Conservation (phyloP, 2,888 invertebrate genomes). For the Ichneumon xanthorius region DNA sequence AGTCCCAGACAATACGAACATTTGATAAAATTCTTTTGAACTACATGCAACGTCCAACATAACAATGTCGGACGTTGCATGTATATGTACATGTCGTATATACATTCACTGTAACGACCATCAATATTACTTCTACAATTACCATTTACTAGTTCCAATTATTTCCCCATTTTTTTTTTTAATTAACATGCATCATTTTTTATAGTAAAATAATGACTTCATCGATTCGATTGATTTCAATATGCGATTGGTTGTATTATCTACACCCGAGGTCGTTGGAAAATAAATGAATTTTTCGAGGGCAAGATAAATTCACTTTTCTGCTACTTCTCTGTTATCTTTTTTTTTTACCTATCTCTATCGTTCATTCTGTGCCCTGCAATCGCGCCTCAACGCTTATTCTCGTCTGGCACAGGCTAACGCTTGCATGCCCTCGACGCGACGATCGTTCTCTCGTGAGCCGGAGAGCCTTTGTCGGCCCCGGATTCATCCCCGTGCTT, state of each 20-base stretch:
- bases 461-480: constrained; percentile 52
- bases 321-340: neutral
- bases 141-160: too few species aligned
- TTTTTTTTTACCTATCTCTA: constrained; percentile 36
- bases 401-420: constrained; percentile 32
- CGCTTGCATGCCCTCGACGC: constrained; percentile 33
- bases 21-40: neutral
- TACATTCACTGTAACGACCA: too few species aligned
- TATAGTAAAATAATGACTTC: neutral
- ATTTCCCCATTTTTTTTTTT: neutral
- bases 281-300: neutral
- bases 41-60: neutral
- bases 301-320: neutral
- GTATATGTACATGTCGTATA: too few species aligned
- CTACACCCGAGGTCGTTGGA: neutral
- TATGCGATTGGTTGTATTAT: neutral
- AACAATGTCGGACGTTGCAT: too few species aligned
- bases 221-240: neutral
- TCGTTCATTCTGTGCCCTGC: constrained; percentile 37
- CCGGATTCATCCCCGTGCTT: constrained; percentile 42
- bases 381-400: constrained; percentile 53
- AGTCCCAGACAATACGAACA: neutral
- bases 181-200: neutral
- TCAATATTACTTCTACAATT: too few species aligned
- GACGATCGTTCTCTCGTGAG: constrained; percentile 24